A percentile compares a stretch with the other conserved stretches of the same genome.
phyloP scores from a whole-genome alignment of 1,140 invertebrate species.

The Meteorus sp. region DNA sequence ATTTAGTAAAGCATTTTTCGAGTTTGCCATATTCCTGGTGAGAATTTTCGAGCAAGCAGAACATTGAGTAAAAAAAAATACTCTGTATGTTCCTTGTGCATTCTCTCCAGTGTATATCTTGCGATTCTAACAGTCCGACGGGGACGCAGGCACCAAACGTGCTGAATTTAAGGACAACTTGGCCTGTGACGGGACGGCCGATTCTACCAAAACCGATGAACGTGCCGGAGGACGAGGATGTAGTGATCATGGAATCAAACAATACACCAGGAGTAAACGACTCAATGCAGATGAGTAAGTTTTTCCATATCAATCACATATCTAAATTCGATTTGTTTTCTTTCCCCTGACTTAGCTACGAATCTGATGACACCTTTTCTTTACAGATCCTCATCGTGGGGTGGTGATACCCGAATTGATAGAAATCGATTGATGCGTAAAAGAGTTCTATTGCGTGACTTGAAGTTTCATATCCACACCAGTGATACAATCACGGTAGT shows the following conservation, averaged over 20 bases:
- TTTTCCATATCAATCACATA: not conserved
- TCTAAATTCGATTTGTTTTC: not conserved
- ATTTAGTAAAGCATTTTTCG: no score
- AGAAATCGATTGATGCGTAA: conserved; percentile 46
- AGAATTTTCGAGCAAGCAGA: conserved; percentile 40
- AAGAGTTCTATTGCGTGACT: conserved; percentile 35
- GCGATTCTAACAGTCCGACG: conserved; percentile 59
- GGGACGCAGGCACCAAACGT: conserved; percentile 51
- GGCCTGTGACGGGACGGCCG: conserved; percentile 6
- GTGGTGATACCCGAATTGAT: conserved; percentile 17
- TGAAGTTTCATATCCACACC: conserved; percentile 41
- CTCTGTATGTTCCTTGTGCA: conserved; percentile 41
- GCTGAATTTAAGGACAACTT: conserved; percentile 33
- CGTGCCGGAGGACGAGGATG: conserved; percentile 8
- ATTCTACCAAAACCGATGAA: conserved; percentile 7
- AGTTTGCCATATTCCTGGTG: no score
- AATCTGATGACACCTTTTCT: not conserved
- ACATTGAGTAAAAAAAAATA: conserved; percentile 31
- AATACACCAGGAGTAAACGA: not conserved
- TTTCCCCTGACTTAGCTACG: not conserved
- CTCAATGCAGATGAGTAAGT: not conserved
- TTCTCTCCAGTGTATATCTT: conserved; percentile 51
- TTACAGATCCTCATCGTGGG: not conserved
- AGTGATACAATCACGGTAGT: conserved; percentile 39
- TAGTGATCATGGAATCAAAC: not conserved